A percentile compares a stretch with the other conserved stretches of the same genome.
These are phyloP conservation scores for Herpailurus yagouaroundi DNA, from an alignment of 2,113 vertebrate genomes.

Conservation along the genomic window DNA sequence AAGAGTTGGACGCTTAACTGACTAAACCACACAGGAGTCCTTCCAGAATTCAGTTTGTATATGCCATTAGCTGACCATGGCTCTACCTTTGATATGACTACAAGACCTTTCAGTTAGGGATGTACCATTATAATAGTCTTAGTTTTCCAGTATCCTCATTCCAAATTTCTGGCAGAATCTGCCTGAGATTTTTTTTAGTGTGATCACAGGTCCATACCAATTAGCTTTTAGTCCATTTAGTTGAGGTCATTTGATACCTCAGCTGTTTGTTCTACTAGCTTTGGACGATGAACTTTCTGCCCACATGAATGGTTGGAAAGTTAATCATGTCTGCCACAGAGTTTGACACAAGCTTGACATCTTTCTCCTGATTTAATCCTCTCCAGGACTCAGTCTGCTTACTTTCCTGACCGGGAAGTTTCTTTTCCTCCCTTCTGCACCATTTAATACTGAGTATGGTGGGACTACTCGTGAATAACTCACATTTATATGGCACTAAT, in stretches of 20 bases:
- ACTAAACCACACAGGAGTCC: no score
- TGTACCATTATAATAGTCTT: not conserved
- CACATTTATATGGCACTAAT: not conserved
- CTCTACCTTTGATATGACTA: not conserved
- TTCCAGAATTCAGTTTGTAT: not conserved
- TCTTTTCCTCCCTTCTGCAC: not conserved
- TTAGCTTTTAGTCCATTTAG: not conserved
- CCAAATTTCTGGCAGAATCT: not conserved
- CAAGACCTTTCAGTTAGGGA: not conserved
- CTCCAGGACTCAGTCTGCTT: not conserved
- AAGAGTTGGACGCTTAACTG: no score
- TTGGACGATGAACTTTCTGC: not conserved
- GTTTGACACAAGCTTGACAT: not conserved
- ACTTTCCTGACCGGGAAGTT: not conserved
- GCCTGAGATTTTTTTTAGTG: not conserved
- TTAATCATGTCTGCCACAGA: not conserved
- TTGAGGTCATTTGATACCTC: not conserved
- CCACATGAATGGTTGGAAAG: not conserved
- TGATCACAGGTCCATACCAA: not conserved
- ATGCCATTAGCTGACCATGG: no score
- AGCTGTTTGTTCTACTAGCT: not conserved
- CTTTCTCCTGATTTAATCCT: not conserved
- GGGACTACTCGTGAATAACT: not conserved
- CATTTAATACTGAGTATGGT: not conserved
- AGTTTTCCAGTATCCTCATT: not conserved